Evolutionary conservation across 1,140 invertebrate species (phyloP).

Genomic region (Tetragnatha versicolor): DNA sequence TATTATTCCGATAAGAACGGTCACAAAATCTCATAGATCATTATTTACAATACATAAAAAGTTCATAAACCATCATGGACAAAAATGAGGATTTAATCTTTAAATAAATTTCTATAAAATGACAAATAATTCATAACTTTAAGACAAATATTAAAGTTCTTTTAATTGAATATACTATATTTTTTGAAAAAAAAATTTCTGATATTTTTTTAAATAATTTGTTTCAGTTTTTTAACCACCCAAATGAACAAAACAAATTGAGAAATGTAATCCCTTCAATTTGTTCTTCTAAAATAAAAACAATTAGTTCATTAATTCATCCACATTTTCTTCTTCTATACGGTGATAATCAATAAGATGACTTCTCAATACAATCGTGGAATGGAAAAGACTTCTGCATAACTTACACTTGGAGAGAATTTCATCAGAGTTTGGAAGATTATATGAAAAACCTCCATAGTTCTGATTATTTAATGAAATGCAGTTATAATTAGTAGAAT

Average conservation of each 20-base stretch:
- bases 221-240: no score
- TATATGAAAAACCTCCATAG: constrained; percentile 24
- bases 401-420: constrained; percentile 33
- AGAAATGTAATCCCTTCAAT: neutral
- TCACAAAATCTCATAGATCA: no score
- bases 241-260: neutral
- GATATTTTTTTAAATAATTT: no score
- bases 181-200: no score
- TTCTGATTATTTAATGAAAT: constrained; percentile 38
- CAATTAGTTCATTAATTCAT: constrained; percentile 26
- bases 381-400: constrained; percentile 44
- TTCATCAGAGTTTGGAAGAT: constrained; percentile 21
- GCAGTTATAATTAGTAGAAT: constrained; percentile 33
- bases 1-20: no score
- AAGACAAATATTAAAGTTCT: no score
- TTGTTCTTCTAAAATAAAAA: neutral
- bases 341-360: constrained; percentile 46
- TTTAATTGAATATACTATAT: no score
- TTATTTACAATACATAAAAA: no score
- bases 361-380: constrained; percentile 29
- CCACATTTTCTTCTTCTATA: constrained; percentile 52
- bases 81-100: no score
- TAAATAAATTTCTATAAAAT: no score
- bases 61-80: no score
- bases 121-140: no score